Percentiles rank a stretch among this genome's conserved stretches.
These are phyloP conservation scores for Phasianus colchicus DNA, from an alignment of 2,113 vertebrate species.

Conservation along the genomic window DNA sequence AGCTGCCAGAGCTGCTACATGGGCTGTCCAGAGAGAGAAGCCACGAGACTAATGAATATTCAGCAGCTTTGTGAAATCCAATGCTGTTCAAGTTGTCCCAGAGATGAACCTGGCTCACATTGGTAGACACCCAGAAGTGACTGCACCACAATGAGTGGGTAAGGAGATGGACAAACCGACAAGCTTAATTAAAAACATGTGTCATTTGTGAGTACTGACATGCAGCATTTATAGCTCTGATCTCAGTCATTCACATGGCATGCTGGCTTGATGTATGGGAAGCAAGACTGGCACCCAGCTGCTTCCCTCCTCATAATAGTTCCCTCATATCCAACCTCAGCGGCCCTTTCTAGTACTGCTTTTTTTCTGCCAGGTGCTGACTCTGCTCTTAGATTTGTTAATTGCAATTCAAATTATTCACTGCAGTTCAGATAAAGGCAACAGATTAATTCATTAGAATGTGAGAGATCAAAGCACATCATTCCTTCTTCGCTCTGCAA, in stretches of 20 bases:
- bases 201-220: not conserved
- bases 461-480: not conserved
- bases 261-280: not conserved
- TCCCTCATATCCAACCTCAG: not conserved
- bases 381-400: not conserved
- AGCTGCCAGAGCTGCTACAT: not conserved
- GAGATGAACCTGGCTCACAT: not conserved
- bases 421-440: not conserved
- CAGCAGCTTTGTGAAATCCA: not conserved
- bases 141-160: not conserved
- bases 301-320: not conserved
- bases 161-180: not conserved
- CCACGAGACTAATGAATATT: not conserved
- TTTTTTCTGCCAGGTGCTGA: not conserved
- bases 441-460: conserved; percentile 6
- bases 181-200: not conserved
- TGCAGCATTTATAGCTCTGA: not conserved
- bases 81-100: not conserved
- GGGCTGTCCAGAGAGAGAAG: not conserved
- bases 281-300: accelerated
- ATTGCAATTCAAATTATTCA: not conserved
- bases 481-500: not conserved
- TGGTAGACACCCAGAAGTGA: not conserved
- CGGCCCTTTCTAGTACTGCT: not conserved
- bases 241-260: not conserved